phyloP scores from a whole-genome alignment of 2,888 invertebrate species.

The Linnaemya vulpina region DNA sequence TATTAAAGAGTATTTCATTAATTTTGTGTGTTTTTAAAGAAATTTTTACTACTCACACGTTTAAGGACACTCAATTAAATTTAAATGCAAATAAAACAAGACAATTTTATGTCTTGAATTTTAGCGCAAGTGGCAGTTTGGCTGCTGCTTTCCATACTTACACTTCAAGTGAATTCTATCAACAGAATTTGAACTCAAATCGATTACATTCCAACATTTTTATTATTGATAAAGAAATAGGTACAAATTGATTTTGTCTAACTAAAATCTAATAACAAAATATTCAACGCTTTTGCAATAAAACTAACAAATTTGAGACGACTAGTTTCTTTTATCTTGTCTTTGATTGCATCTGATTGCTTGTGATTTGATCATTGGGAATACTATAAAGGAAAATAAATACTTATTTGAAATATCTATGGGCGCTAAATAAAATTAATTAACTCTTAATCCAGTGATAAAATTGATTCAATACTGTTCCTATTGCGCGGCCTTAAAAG shows the following conservation, averaged over 20 bases:
- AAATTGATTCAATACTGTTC: conserved; percentile 87
- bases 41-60: no score
- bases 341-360: not conserved
- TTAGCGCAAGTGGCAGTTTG: no score
- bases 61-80: no score
- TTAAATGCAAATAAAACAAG: no score
- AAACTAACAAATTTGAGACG: conserved; percentile 32
- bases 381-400: conserved; percentile 14
- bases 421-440: not conserved
- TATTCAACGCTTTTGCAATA: not conserved
- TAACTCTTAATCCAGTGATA: conserved; percentile 86
- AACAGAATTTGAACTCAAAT: not conserved
- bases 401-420: not conserved
- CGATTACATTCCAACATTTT: not conserved
- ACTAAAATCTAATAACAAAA: conserved; percentile 44
- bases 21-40: no score
- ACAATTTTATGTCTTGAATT: no score
- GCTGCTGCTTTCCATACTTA: not conserved
- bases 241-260: conserved; percentile 34
- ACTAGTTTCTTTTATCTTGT: conserved; percentile 22
- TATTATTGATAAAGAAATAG: not conserved
- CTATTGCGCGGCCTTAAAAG: conserved; percentile 84
- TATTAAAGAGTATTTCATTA: no score
- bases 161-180: not conserved
- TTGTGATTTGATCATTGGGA: not conserved